A percentile compares a stretch with the other conserved stretches of the same genome.
Evolutionary conservation across 2,113 vertebrate species (phyloP).

Genomic region (Fregata magnificens): DNA sequence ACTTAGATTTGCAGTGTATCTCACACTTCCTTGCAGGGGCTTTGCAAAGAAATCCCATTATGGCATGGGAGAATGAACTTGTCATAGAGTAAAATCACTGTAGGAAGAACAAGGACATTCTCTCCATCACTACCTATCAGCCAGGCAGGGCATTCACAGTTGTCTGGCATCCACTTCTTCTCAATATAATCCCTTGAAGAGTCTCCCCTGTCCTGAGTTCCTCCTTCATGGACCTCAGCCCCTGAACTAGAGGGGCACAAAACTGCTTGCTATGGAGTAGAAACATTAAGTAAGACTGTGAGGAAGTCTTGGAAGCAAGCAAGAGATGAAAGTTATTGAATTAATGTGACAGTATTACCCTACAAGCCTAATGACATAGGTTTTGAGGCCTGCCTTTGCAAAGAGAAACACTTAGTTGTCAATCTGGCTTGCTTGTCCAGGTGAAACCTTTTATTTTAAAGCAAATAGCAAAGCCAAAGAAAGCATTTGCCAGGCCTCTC

Average conservation of each 20-base stretch:
- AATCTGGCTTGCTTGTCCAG: neutral
- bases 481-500: neutral
- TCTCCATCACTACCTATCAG: neutral
- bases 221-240: neutral
- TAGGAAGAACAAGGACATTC: neutral
- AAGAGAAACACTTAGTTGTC: neutral
- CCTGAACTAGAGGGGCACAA: neutral
- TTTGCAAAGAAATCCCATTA: neutral
- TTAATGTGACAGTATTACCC: neutral
- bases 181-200: neutral
- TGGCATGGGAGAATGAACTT: neutral
- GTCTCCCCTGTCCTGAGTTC: neutral
- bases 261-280: neutral
- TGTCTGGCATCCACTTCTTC: neutral
- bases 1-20: neutral
- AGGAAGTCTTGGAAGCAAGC: neutral
- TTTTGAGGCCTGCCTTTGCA: neutral
- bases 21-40: neutral
- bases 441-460: neutral
- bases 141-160: neutral
- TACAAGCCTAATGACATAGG: neutral
- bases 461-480: neutral
- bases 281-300: neutral
- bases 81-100: neutral
- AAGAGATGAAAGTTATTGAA: neutral